These are phyloP conservation scores for Pontoporia blainvillei DNA, from an alignment of 2,113 vertebrate species.

Conservation along the genomic window DNA sequence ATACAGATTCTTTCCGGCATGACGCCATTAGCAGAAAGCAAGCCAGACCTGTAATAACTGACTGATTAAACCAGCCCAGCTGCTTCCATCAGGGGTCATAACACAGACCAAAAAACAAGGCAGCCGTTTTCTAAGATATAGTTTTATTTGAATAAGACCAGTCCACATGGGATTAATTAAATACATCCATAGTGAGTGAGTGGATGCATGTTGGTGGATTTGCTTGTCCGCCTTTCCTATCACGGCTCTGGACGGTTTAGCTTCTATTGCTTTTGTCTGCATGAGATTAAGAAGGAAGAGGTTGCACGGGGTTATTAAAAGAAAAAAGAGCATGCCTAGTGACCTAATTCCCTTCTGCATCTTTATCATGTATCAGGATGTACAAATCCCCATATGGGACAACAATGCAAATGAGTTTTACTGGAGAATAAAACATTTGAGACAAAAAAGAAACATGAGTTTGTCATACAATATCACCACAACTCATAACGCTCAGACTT, in stretches of 20 bases:
- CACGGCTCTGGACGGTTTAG: conserved; percentile 55
- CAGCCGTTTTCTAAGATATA: conserved; percentile 54
- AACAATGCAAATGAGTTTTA: conserved; percentile 69
- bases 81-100: conserved; percentile 58
- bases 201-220: conserved; percentile 54
- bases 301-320: not conserved
- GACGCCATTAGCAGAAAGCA: conserved; percentile 52
- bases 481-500: conserved; percentile 72
- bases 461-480: conserved; percentile 75
- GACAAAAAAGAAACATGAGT: conserved; percentile 70
- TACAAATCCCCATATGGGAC: conserved; percentile 68
- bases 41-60: conserved; percentile 29
- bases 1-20: conserved; percentile 60
- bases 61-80: conserved; percentile 47
- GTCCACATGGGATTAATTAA: conserved; percentile 77
- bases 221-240: conserved; percentile 53
- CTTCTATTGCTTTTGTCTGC: conserved; percentile 68
- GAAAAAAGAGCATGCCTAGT: not conserved
- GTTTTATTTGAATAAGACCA: conserved; percentile 70
- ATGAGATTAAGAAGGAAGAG: not conserved
- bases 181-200: conserved; percentile 53
- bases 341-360: conserved; percentile 1
- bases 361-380: conserved; percentile 52
- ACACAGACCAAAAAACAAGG: conserved; percentile 53
- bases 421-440: conserved; percentile 76